Evolutionary conservation across 2,797 vertebrate species (phyloP), one percentile per base, ranked within the genome.

Genomic region (Moxostoma hubbsi): DNA sequence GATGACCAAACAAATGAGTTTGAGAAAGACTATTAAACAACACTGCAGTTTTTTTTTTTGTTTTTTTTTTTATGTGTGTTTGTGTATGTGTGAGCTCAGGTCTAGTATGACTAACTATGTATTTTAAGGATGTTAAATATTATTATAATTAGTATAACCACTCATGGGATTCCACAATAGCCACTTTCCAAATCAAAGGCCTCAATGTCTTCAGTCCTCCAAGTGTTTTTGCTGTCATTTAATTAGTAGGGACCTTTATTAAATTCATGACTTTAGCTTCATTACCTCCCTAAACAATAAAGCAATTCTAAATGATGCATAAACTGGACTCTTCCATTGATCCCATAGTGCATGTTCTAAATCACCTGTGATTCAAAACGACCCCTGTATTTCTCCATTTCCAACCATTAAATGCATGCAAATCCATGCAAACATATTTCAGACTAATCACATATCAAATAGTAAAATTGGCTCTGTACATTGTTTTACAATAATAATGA

Each of bases 281-380:
- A 47, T 69, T 79, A 83, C 47, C 63, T 70, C 13, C 16, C 9
- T 16, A 65, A 70, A 66, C 51, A 75, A 54, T 76, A 62, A 67
- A 68, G 59, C 7, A 63, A 81, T 61, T 67, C 16, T 69, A 16
- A 54, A 13, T 49, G 10, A 74, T 67, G 51, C 11, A 67, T 69
- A 64, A 57, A 54, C 75, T 81, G 18, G n/a, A 46, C 43, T 45
- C 57, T 16, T 47, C 16, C 5, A 24, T 1, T 59, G 64, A 73
- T 10, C 71, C n/a, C 49, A 7, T 49, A 16, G 11, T 54, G 58
- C 59, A 46, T 45, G 53, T 61, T 61, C 2, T 36, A 24, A 11
- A 61, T 61, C 58, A 24, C 58, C 57, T n/a, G n/a, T 24, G n/a
- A 7, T 10, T 16, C 47, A 24, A 7, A 36, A 70, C 7, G 47